Evolutionary conservation across 2,888 invertebrate species (phyloP), one percentile per base, ranked within the genome.

Genomic region (Isotomurus palustris): DNA sequence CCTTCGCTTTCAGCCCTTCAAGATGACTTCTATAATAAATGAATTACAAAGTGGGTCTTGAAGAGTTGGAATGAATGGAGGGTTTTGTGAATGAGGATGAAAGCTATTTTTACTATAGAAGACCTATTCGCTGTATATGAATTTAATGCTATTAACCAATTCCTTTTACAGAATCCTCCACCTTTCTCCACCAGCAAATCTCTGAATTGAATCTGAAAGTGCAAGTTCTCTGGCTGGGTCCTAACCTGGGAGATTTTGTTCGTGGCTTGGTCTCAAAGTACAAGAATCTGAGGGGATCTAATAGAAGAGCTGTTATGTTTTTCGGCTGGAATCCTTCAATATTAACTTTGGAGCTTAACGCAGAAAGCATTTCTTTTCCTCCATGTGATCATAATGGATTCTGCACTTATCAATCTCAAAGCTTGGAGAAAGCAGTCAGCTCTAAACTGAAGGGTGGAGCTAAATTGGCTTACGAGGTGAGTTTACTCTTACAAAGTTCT

Each of bases 171-270:
- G 76, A 77, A 10, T 77, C 79, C 5, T 81, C 82, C 1, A 72
- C 73, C 4, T 83, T 83, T 67, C 78, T 85, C 2, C 76, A 78
- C 44, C 72, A 80, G 0, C 84, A 87, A 68, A 83, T 88, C 38
- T 73, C 78, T 12, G 76, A 80, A 54, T 76, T 83, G 51, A 75
- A 80, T 29, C 75, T 87, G 14, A 80, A 78, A 61, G 82, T 87
- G 0, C 83, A 82, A 71, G 82, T 88, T 0, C 77, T 82, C 4
- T 88, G 86, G 86, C 75, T 88, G 14, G 87, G 86, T 1, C 73
- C 78, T 0, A 76, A 82, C 62, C 76, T 87, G 44, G 71, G 73
- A 14, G 47, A 64, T 1, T 75, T 75, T 57, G 74, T 78, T 41
- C 50, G 59, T 2, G 49, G 62, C 21, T 53, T 70, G 32, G 59